phyloP scores from a whole-genome alignment of 1,140 invertebrate genomes.

The Globodera rostochiensis region DNA sequence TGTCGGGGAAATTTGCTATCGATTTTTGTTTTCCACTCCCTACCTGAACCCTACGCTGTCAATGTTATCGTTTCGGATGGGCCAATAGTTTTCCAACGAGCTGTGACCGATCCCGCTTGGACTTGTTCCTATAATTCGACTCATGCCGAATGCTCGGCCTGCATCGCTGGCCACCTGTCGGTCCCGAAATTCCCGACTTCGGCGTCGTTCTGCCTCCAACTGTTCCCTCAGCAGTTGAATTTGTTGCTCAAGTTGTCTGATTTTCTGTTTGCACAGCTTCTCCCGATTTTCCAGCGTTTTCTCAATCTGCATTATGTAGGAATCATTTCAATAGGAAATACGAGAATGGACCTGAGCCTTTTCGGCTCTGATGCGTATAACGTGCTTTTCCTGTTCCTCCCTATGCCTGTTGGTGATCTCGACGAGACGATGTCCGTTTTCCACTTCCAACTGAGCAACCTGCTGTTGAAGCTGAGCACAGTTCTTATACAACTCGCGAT shows the following conservation, averaged over 20 bases:
- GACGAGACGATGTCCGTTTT: constrained; percentile 64
- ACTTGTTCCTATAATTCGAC: constrained; percentile 26
- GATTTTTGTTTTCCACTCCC: background rate
- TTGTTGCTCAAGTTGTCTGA: constrained; percentile 62
- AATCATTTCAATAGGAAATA: background rate
- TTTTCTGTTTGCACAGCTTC: constrained; percentile 54
- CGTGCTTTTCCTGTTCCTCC: constrained; percentile 63
- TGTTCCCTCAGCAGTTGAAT: constrained; percentile 58
- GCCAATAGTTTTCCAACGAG: constrained; percentile 39
- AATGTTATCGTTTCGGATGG: constrained; percentile 50
- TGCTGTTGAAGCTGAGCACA: constrained; percentile 65
- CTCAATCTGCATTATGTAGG: constrained; percentile 48
- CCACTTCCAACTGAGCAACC: constrained; percentile 65
- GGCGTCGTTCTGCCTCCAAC: constrained; percentile 58
- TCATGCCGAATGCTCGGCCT: constrained; percentile 36
- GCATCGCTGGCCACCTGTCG: constrained; percentile 55
- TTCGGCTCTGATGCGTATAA: constrained; percentile 55
- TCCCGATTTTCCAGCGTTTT: constrained; percentile 63
- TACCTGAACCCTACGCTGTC: constrained; percentile 45
- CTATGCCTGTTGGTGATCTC: constrained; percentile 63
- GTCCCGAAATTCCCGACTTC: constrained; percentile 56
- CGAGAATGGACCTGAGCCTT: constrained; percentile 46
- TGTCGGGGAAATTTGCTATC: background rate
- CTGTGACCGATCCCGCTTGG: constrained; percentile 50
- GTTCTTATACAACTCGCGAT: constrained; percentile 65